Base-by-base conservation (phyloP, 2,888 invertebrate genomes). In the Corbicula japonica region DNA sequence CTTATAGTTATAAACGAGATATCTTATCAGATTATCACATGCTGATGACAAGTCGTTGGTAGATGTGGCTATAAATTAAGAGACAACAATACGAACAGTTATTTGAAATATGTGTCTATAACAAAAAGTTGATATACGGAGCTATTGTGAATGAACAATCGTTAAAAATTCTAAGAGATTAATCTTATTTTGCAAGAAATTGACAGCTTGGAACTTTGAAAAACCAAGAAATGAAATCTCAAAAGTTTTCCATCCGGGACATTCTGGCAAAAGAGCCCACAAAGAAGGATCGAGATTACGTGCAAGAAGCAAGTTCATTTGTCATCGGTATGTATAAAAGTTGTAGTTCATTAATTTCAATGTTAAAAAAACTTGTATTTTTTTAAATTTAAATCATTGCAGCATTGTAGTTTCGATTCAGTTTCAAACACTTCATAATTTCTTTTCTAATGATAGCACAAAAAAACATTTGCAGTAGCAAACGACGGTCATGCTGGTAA, bases 231-330 rank as follows among this genome's bases (percentile, higher is more conserved):
- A 76, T 76, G 73, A 83, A 83, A 62, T 66, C 82, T 23, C 75
- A 82, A 35, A 82, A 72, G 62, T 83, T 83, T 70, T 79, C 82
- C 4, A 83, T 83, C 0, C 41, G 48, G 21, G 82, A 76, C 60
- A 83, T 83, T 69, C 68, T 83, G 34, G 73, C 50, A 28, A 52
- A 70, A 23, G 58, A 68, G 15, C 68, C 82, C 4, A 68, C 41
- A 30, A 32, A 38, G 23, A 52, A 65, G 23, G 6, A 68, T 26
- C n/a, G n/a, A n/a, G n/a, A n/a, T n/a, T n/a, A n/a, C n/a, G 46
- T 10, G 46, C 4, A 54, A 54, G 54, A 12, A 8, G 54, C 54
- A 12, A 6, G 3, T 30, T 32, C 32, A 56, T 56, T 56, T 32
- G 6, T 28, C 35, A 56, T n/a, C 35, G 56, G 56, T 35, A 32